Evolutionary conservation across 2,888 invertebrate genomes (phyloP).

Genomic region (Drosophila nr. perissopoda): DNA sequence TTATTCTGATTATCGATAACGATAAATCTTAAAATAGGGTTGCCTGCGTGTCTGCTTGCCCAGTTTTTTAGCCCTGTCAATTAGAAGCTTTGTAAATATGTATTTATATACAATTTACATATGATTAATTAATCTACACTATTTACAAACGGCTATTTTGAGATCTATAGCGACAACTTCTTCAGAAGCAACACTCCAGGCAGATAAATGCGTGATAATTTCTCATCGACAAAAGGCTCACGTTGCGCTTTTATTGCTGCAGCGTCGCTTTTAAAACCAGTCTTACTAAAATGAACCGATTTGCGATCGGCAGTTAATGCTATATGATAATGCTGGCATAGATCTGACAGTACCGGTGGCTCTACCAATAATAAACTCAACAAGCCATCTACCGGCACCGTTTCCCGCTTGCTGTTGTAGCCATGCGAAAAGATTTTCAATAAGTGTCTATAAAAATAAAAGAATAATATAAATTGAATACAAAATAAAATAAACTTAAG

Average conservation of each 20-base stretch:
- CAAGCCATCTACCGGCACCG: constrained; percentile 86
- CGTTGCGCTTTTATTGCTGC: constrained; percentile 54
- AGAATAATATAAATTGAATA: constrained; percentile 10
- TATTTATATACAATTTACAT: not conserved
- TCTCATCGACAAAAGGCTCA: constrained; percentile 80
- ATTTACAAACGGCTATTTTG: not conserved
- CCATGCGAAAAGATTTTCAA: constrained; percentile 86
- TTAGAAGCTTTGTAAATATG: not conserved
- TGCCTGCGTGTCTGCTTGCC: constrained; percentile 15
- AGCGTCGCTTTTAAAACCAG: constrained; percentile 80
- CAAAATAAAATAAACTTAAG: constrained; percentile 30
- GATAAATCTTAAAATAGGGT: constrained; percentile 32
- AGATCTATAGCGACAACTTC: constrained; percentile 52
- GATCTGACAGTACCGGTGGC: constrained; percentile 55
- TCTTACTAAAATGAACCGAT: constrained; percentile 84
- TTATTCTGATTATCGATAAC: constrained; percentile 28
- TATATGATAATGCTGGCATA: constrained; percentile 82
- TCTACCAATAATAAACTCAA: constrained; percentile 80
- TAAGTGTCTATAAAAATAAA: constrained; percentile 85
- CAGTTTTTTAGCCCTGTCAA: not conserved
- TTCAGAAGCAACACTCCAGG: constrained; percentile 83
- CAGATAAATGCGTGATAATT: constrained; percentile 77
- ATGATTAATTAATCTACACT: constrained; percentile 5
- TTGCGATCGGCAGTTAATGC: constrained; percentile 72
- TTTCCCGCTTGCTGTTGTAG: constrained; percentile 86